Evolutionary conservation across 2,888 invertebrate species (phyloP), one percentile per base, ranked within the genome.

Genomic region (Fabriciana adippe): DNA sequence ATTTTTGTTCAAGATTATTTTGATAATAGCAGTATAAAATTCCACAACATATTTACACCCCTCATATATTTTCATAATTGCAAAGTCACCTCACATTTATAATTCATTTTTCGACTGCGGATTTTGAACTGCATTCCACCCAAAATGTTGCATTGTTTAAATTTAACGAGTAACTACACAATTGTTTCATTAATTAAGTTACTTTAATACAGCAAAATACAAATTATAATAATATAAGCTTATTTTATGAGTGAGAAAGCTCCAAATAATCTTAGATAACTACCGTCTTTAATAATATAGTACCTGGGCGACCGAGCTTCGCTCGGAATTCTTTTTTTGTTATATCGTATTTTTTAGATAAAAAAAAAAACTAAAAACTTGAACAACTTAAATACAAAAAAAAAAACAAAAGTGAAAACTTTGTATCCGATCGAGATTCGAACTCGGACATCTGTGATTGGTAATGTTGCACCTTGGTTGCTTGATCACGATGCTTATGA

Each of bases 101-200:
- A 57, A 57, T 31, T 60, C 14, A 48, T 35, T 65, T 57, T 64
- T 65, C 16, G 41, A 57, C 57, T 59, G 6, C 31, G 48, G 41
- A 56, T 31, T 60, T 66, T 35, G 51, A 66, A 60, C 59, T 26
- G n/a, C 35, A 48, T 35, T 6, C 31, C 16, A 50, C 50, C 59
- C 53, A 54, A 51, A 61, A 59, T 59, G 26, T 59, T 31, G 41
- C 53, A 59, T 59, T 57, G 31, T 60, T 54, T 54, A 60, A 60
- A 41, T 61, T 53, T 66, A 60, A 60, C 54, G 54, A 66, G 53
- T 51, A 54, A 48, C 59, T 47, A 50, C 60, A 50, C 60, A 55
- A 60, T 51, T 54, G 66, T 66, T 60, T 66, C 47, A 66, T 66
- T 59, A 66, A 54, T 66, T 59, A 47, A 60, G 21, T 35, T 55